Base-by-base conservation (phyloP, 2,113 vertebrate species). In the Poeciliopsis occidentalis region DNA sequence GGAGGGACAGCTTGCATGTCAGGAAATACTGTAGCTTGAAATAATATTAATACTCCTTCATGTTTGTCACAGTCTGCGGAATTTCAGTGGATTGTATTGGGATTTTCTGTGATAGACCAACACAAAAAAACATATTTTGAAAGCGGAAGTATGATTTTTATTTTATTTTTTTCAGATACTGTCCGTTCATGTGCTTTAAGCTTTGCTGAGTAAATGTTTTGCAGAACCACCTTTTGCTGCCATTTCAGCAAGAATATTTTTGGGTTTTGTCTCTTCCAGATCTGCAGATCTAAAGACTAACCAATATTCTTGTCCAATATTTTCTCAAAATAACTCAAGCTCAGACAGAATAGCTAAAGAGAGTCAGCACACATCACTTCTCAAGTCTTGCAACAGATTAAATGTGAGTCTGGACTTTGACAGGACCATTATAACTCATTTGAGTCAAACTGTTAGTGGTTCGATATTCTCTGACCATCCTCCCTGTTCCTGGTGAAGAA, bases 1-100 rank as follows among this genome's bases (percentile, higher is more conserved):
- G 6, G 64, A 67, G 37, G 31, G 26, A 71, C 63, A 65, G 3
- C 69, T 47, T 57, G 15, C 29, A 81, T 69, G 64, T 54, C 15
- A 60, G 68, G 29, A 64, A 71, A 44, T 27, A 57, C 4, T 12
- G 32, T 47, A 47, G 4, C 44, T 47, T 19, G 13, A 15, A 19
- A 47, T 47, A 47, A 19, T 19, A 47, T 47, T 47, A 19, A 47
- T 17, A 47, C 17, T 19, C 5, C 44, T 17, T 47, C 15, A 47
- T 19, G 13, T 47, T 47, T 7, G 13, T 17, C 17, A 41, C 39
- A 19, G 44, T 47, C 17, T 47, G 17, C 19, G 44, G 17, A 17
- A 17, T 47, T 47, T 47, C 17, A 47, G 19, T 47, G 44, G 15
- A 47, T 47, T 47, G 12, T 47, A 47, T 47, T 47, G 44, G 13